These are phyloP conservation scores for Phaenicophaeus curvirostris DNA, from an alignment of 2,797 vertebrate genomes.

Conservation along the genomic window DNA sequence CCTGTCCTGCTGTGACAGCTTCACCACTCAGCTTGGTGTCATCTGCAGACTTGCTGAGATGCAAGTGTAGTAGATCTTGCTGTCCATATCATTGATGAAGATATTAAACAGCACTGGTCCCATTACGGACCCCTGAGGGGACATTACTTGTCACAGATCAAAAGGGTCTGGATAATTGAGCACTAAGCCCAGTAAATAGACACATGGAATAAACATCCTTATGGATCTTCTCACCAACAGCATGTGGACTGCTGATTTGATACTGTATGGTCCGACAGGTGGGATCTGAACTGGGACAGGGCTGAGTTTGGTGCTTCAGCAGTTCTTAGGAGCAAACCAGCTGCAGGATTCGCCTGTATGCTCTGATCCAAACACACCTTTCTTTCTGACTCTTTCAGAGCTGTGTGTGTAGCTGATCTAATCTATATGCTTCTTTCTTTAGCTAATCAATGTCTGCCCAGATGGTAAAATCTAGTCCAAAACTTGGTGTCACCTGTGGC, in stretches of 20 bases:
- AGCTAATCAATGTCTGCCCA: background rate
- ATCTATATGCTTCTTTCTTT: background rate
- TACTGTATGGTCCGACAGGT: background rate
- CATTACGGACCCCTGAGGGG: too few species aligned
- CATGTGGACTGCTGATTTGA: background rate
- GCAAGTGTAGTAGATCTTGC: too few species aligned
- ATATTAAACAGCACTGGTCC: too few species aligned
- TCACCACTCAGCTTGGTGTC: too few species aligned
- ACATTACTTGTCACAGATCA: background rate
- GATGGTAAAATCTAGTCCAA: conserved; percentile 7
- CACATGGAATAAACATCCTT: background rate
- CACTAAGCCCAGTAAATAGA: background rate
- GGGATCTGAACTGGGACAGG: background rate
- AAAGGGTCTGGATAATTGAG: background rate
- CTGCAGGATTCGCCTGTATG: background rate
- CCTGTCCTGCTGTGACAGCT: too few species aligned
- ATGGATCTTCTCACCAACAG: background rate
- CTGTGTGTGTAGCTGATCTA: background rate
- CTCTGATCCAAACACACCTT: background rate
- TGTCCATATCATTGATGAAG: too few species aligned
- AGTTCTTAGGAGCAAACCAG: background rate
- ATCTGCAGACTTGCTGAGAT: too few species aligned
- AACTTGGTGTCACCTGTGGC: background rate
- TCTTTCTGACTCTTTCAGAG: background rate
- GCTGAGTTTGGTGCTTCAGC: background rate